Base-by-base conservation (phyloP, 2,113 vertebrate species). In the Malurus melanocephalus region DNA sequence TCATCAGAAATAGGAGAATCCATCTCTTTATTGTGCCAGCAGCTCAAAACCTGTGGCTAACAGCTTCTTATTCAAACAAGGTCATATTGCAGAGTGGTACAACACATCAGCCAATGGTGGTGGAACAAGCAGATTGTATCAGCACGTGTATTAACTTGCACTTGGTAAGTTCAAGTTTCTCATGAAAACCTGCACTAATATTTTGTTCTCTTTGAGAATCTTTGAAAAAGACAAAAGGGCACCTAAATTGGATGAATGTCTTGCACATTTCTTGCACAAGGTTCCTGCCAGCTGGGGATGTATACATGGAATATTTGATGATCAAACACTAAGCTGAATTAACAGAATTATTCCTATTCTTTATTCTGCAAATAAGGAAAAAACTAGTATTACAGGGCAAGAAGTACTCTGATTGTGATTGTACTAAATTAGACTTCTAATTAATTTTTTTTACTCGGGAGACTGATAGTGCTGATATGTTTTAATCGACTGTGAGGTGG, bases 71-170 rank as follows among this genome's bases (percentile, higher is more conserved):
- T 42, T 74, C 57, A 35, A 80, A 56, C 18, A n/a, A 46, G 20
- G 16, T 33, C 20, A 9, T 14, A 38, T 8, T 42, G 32, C 33
- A 57, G 59, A 80, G 9, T 3, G 61, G 11, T 53, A 24, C 21
- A 60, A 11, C 6, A 1, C 9, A 21, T 15, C 40, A 77, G 4
- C 16, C 16, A 6, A 45, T 38, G 16, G 10, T 5, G 9, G 8
- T 59, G 23, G 40, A 75, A 42, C 8, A 15, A 19, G 18, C 18
- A 45, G 6, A 26, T 52, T 60, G 7, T 26, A 30, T 8, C n/a
- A n/a, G 3, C 6, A 53, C 4, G 1, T 15, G 15, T 11, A 28
- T 60, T 18, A 38, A 11, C 2, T 53, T 45, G 7, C 28, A n/a
- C 35, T 49, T 59, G 7, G 15, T 9, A 67, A 11, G 8, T 66